Evolutionary conservation across 2,797 vertebrate species (phyloP), one percentile per base, ranked within the genome.

Genomic region (Hozukius guyotensis): DNA sequence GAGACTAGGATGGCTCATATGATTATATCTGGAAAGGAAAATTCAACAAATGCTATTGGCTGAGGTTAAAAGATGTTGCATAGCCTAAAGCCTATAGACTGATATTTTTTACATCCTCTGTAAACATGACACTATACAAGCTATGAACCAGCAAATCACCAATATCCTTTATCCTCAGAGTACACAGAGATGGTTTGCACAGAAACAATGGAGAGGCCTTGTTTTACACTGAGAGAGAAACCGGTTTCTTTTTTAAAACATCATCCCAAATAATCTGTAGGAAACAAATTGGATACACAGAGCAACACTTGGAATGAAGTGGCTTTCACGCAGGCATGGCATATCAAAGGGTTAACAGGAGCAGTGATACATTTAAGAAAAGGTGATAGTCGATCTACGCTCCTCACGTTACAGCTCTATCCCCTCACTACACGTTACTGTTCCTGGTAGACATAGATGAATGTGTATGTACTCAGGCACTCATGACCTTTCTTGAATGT

Each of bases 331-430:
- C 57, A 82, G 73, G 72, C 73, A 3, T 76, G 36, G 63, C 72
- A 85, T 82, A 82, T 88, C 72, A 87, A 85, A 83, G 87, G 78
- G 76, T 80, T 69, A 86, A 63, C 18, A 62, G 64, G 31, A 86
- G 77, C 61, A 42, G 59, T 32, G 74, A 64, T 72, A 72, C 64
- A 25, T 36, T 65, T 65, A 70, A 79, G 69, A 77, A 75, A 84
- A 60, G 75, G 70, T 64, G 80, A 60, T 36, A 72, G 73, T 61
- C 6, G 34, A 81, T 78, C 78, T 60, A 1, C 36, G 9, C 59
- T 86, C 32, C 77, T 92, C 83, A 18, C 34, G 72, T 93, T 93
- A 75, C 91, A 78, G 64, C 70, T 88, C 71, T 74, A 78, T 88
- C 86, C 81, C 80, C 70, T 74, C 61, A 57, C 83, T 81, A 18